A percentile compares a stretch with the other conserved stretches of the same genome.
Evolutionary conservation across 2,113 vertebrate genomes (phyloP).

Genomic region (Orcinus orca): DNA sequence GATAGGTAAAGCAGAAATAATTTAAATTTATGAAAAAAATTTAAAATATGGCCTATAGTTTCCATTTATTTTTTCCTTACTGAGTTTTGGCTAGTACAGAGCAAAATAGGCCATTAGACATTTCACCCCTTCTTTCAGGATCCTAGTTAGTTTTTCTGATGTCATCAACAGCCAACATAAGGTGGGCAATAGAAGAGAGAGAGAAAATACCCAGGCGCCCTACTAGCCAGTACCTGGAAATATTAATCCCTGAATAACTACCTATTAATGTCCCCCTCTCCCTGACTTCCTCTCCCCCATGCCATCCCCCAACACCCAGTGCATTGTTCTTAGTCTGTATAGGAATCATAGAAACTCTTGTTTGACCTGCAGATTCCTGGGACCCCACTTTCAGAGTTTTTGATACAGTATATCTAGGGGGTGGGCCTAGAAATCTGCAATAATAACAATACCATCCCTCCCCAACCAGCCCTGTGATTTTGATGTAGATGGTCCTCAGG

Average conservation of each 20-base stretch:
- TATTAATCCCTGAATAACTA: background rate
- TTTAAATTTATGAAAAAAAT: slow-evolving; percentile 46
- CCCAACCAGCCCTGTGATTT: background rate
- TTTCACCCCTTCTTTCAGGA: slow-evolving; percentile 27
- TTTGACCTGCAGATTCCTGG: background rate
- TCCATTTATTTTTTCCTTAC: background rate
- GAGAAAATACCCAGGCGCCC: background rate
- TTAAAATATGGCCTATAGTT: background rate
- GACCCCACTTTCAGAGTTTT: background rate
- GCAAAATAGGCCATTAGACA: background rate
- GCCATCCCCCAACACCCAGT: background rate
- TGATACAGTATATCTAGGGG: background rate
- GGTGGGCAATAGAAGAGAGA: background rate
- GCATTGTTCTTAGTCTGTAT: background rate
- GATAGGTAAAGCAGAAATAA: slow-evolving; percentile 43
- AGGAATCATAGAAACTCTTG: background rate
- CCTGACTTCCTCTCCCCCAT: background rate
- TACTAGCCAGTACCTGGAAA: background rate
- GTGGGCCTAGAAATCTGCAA: background rate
- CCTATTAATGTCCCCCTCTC: background rate
- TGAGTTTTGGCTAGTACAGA: slow-evolving; percentile 24
- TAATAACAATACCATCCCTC: background rate
- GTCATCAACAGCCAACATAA: slow-evolving; percentile 22
- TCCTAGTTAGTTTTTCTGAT: background rate
- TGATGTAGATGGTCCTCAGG: background rate